A percentile compares a stretch with the other conserved stretches of the same genome.
These are phyloP conservation scores for Chelon labrosus DNA, from an alignment of 2,797 vertebrate genomes.

Conservation along the genomic window DNA sequence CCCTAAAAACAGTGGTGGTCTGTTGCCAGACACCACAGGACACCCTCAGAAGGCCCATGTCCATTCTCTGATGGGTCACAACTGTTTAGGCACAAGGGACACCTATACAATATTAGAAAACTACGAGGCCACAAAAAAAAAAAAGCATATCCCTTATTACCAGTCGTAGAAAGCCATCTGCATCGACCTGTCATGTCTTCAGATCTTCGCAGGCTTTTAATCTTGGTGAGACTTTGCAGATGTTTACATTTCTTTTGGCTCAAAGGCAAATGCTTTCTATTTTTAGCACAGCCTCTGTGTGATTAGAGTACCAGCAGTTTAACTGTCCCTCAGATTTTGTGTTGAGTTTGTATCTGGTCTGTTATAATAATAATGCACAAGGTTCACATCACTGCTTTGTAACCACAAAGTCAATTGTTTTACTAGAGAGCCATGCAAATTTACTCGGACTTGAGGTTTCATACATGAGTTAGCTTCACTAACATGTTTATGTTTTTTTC, in stretches of 20 bases:
- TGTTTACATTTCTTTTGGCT: constrained; percentile 49
- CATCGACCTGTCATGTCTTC: constrained; percentile 1
- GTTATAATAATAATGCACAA: not conserved
- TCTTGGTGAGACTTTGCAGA: constrained; percentile 34
- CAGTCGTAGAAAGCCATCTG: not conserved
- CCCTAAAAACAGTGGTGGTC: no score
- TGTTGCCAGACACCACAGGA: no score
- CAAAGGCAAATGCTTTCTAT: constrained; percentile 45
- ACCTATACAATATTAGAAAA: not conserved
- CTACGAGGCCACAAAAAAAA: not conserved
- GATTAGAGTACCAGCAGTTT: constrained; percentile 15
- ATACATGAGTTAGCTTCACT: constrained; percentile 9
- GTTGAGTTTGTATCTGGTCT: not conserved
- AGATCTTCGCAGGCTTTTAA: constrained; percentile 29
- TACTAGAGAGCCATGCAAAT: not conserved
- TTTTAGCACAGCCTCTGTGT: constrained; percentile 34
- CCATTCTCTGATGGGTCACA: no score
- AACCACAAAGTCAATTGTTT: not conserved
- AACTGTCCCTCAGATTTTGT: not conserved
- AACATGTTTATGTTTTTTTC: constrained; percentile 11
- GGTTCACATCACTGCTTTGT: not conserved
- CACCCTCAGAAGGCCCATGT: no score
- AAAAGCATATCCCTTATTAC: not conserved
- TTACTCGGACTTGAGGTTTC: not conserved
- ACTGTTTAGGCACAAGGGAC: no score